Evolutionary conservation across 2,797 vertebrate species (phyloP).

Genomic region (Sebastes trivittatus): DNA sequence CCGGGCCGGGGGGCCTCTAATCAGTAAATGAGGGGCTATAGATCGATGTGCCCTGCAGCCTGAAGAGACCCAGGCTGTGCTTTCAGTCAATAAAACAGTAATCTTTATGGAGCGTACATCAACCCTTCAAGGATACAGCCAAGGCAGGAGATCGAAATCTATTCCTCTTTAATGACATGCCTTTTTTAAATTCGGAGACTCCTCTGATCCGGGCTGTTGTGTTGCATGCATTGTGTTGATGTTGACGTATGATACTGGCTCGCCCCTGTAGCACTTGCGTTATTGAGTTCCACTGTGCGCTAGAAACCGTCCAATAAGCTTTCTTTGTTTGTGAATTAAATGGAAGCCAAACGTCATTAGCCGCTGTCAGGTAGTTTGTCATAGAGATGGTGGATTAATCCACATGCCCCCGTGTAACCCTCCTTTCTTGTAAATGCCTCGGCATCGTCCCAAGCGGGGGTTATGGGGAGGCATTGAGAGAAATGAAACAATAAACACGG

Average conservation of each 20-base stretch:
- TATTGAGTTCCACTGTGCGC: slow-evolving; percentile 33
- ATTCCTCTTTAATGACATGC: slow-evolving; percentile 31
- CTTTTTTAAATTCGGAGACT: neutral
- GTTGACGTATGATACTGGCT: slow-evolving; percentile 16
- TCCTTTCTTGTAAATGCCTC: slow-evolving; percentile 36
- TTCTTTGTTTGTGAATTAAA: slow-evolving; percentile 45
- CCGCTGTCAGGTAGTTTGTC: slow-evolving; percentile 55
- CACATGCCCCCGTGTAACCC: neutral
- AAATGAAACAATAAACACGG: slow-evolving; percentile 53
- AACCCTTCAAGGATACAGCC: slow-evolving; percentile 37
- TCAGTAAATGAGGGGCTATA: slow-evolving; percentile 48
- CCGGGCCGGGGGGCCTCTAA: slow-evolving; percentile 25
- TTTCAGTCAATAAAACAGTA: slow-evolving; percentile 56
- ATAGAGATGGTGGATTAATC: slow-evolving; percentile 49
- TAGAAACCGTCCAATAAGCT: slow-evolving; percentile 31
- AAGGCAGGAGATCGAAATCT: slow-evolving; percentile 31
- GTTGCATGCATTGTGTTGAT: slow-evolving; percentile 13
- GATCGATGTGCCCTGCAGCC: slow-evolving; percentile 60
- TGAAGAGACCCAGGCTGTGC: slow-evolving; percentile 27
- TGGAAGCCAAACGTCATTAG: slow-evolving; percentile 42
- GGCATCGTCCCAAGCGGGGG: slow-evolving; percentile 33
- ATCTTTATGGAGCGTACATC: slow-evolving; percentile 49
- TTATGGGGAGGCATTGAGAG: slow-evolving; percentile 35
- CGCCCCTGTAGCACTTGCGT: slow-evolving; percentile 11
- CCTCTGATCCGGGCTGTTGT: neutral